Conservation (phyloP, 2,888 invertebrate species). For the Drosophila eohydei region DNA sequence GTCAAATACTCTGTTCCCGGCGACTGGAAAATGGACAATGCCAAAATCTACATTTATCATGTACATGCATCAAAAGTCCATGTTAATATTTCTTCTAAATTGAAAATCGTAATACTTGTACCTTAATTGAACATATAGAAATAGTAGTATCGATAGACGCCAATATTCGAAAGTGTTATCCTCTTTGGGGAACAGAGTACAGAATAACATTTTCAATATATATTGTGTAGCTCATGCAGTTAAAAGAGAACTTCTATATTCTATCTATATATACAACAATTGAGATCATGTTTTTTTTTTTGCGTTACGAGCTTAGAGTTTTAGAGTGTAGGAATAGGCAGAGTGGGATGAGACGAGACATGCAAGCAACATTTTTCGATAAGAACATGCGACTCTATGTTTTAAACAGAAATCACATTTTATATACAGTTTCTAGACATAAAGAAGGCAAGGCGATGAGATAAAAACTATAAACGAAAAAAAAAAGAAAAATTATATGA, state of each 20-base stretch:
- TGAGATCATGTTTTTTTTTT: constrained; percentile 49
- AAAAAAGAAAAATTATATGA: background rate
- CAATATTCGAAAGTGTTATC: background rate
- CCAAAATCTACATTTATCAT: constrained; percentile 2
- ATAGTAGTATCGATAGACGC: background rate
- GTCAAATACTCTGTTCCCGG: constrained; percentile 26
- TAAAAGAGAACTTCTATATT: constrained; percentile 12
- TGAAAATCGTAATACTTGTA: constrained; percentile 7
- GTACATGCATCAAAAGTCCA: constrained; percentile 1
- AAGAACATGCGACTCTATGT: constrained; percentile 30
- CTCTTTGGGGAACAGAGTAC: constrained; percentile 23
- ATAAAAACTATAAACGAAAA: background rate
- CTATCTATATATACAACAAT: constrained; percentile 14
- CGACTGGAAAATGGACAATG: background rate
- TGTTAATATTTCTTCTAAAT: background rate
- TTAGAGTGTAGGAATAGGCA: constrained; percentile 49
- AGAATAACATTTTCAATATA: constrained; percentile 10
- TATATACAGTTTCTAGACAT: constrained; percentile 15
- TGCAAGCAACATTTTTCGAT: constrained; percentile 41
- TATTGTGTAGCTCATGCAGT: constrained; percentile 7
- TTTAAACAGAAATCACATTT: constrained; percentile 34
- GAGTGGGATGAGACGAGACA: background rate
- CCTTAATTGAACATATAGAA: constrained; percentile 10
- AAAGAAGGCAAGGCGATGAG: background rate
- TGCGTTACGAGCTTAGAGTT: constrained; percentile 51